A percentile compares a stretch with the other conserved stretches of the same genome.
phyloP scores from a whole-genome alignment of 2,113 vertebrate genomes.

The Lichenostomus cassidix region DNA sequence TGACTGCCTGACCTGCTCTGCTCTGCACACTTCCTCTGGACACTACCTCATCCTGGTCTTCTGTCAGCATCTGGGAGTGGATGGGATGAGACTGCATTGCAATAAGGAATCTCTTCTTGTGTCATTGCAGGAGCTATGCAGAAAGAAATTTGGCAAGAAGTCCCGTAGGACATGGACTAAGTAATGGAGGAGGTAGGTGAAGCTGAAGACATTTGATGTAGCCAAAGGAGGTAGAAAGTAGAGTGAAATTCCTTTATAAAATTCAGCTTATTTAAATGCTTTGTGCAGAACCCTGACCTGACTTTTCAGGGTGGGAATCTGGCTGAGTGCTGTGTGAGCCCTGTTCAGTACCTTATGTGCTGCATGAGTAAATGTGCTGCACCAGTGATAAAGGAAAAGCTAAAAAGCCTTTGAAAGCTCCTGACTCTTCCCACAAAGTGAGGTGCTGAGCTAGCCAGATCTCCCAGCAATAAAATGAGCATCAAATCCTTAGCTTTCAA shows the following conservation, averaged over 20 bases:
- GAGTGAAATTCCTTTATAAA: not conserved
- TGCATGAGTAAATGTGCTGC: not conserved
- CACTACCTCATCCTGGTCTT: slow-evolving; percentile 53
- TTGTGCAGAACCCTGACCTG: not conserved
- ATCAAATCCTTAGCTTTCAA: not conserved
- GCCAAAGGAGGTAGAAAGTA: not conserved
- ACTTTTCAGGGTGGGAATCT: not conserved
- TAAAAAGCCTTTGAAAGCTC: not conserved
- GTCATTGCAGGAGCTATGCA: slow-evolving; percentile 68
- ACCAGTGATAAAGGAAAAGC: not conserved
- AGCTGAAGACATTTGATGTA: not conserved
- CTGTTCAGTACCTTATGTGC: not conserved
- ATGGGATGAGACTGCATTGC: not conserved
- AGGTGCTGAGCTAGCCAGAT: not conserved
- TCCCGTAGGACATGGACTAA: slow-evolving; percentile 61
- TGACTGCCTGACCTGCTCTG: slow-evolving; percentile 61
- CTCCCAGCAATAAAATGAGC: not conserved
- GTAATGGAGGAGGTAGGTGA: slow-evolving; percentile 76
- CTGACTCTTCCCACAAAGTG: not conserved
- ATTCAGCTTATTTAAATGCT: not conserved
- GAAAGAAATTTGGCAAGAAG: slow-evolving; percentile 68
- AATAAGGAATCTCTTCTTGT: slow-evolving; percentile 1
- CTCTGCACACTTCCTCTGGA: slow-evolving; percentile 57
- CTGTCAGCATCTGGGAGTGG: slow-evolving; percentile 19
- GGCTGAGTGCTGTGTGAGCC: not conserved